Evolutionary conservation across 2,797 vertebrate genomes (phyloP).

Genomic region (Catamblyrhynchus diadema): DNA sequence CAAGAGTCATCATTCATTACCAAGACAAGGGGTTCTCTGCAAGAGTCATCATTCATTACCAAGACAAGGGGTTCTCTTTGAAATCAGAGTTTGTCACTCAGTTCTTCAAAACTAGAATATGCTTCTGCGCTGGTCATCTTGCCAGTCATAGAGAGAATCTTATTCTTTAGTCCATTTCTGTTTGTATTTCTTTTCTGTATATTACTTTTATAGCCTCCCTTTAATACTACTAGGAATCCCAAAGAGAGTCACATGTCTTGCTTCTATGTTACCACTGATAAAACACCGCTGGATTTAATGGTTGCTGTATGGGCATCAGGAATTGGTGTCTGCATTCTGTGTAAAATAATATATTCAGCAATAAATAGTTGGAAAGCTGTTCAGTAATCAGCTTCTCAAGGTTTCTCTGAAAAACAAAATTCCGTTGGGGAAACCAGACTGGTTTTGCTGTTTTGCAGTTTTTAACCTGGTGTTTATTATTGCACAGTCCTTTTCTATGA

Average conservation of each 20-base stretch:
- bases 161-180: neutral
- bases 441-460: neutral
- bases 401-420: neutral
- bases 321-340: neutral
- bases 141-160: neutral
- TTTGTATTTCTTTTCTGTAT: neutral
- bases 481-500: neutral
- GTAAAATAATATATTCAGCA: neutral
- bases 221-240: neutral
- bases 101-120: neutral
- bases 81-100: neutral
- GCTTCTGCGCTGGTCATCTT: neutral
- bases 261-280: neutral
- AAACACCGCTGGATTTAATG: neutral
- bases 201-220: neutral
- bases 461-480: neutral
- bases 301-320: neutral
- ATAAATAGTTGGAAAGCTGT: neutral
- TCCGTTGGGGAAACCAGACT: neutral
- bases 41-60: neutral
- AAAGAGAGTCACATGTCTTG: accelerated
- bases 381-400: neutral
- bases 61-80: neutral
- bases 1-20: neutral
- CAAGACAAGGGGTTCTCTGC: neutral